Percentiles rank a stretch among this genome's conserved stretches.
These are phyloP conservation scores for Nemotelus pantherinus DNA, from an alignment of 2,888 invertebrate species.

Conservation along the genomic window DNA sequence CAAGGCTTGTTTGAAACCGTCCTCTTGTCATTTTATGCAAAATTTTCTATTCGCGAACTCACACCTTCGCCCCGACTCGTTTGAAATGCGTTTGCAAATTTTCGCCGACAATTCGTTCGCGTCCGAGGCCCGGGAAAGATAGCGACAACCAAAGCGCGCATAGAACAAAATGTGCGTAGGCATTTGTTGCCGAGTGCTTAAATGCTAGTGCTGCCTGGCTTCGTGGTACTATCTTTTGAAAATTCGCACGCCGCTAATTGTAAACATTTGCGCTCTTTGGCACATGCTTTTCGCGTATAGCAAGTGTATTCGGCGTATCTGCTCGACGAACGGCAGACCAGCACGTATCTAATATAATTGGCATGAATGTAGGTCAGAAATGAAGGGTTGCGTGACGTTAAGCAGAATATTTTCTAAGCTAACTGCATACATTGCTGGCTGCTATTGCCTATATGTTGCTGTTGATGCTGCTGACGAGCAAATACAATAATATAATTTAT, in stretches of 20 bases:
- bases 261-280: slow-evolving; percentile 6
- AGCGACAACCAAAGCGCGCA: not conserved
- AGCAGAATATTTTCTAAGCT: slow-evolving; percentile 20
- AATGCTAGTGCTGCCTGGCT: no score
- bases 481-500: no score
- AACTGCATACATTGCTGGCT: slow-evolving; percentile 6
- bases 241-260: slow-evolving; percentile 21
- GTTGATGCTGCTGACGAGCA: no score
- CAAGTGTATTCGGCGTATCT: slow-evolving; percentile 1
- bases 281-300: slow-evolving; percentile 7
- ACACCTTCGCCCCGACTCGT: no score
- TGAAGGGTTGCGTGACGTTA: slow-evolving; percentile 40
- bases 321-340: not conserved
- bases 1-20: no score
- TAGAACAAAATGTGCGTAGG: slow-evolving; percentile 10
- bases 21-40: no score
- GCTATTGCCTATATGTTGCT: no score
- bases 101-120: no score
- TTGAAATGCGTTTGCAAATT: no score
- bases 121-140: no score
- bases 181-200: not conserved
- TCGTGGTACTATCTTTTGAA: not conserved
- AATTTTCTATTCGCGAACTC: no score
- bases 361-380: slow-evolving; percentile 36
- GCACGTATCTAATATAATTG: slow-evolving; percentile 25